Evolutionary conservation across 2,888 invertebrate genomes (phyloP).

Genomic region (Macroteleia sp.): DNA sequence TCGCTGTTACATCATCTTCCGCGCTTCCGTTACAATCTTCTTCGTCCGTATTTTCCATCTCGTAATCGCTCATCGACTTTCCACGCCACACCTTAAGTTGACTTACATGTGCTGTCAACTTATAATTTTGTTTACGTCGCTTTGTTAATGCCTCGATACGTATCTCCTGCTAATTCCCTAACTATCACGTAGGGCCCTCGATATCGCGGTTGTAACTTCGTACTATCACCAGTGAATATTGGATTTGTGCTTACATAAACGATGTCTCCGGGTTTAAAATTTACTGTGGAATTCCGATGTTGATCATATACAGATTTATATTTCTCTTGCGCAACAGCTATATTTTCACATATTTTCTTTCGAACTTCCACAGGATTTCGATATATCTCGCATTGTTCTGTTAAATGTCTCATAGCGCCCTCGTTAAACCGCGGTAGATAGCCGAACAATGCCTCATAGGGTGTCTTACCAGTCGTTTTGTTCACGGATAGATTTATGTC

Average conservation of each 20-base stretch:
- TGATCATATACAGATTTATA: not conserved
- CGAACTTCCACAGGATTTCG: slow-evolving; percentile 13
- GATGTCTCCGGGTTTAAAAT: slow-evolving; percentile 19
- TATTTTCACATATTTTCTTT: slow-evolving; percentile 5
- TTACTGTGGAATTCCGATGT: not conserved
- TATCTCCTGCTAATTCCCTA: no score
- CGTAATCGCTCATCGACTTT: not conserved
- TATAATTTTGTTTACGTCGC: not conserved
- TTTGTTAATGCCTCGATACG: slow-evolving; percentile 2
- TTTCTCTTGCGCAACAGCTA: not conserved
- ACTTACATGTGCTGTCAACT: not conserved
- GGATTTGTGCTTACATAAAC: slow-evolving; percentile 24
- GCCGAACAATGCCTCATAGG: slow-evolving; percentile 26
- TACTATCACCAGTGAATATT: slow-evolving; percentile 21
- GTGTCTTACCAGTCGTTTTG: slow-evolving; percentile 33
- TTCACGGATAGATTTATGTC: slow-evolving; percentile 47
- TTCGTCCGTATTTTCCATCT: not conserved
- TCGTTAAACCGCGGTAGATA: slow-evolving; percentile 43
- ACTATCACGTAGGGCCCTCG: no score
- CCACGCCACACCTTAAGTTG: slow-evolving; percentile 22
- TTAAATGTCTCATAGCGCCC: slow-evolving; percentile 6
- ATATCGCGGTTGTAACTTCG: slow-evolving; percentile 28
- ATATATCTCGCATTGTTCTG: slow-evolving; percentile 8
- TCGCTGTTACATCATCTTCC: no score
- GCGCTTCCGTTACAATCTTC: not conserved